Percentiles rank a stretch among this genome's conserved stretches.
These are phyloP conservation scores for Osedax fenrisi DNA, from an alignment of 2,888 invertebrate genomes.

Conservation along the genomic window DNA sequence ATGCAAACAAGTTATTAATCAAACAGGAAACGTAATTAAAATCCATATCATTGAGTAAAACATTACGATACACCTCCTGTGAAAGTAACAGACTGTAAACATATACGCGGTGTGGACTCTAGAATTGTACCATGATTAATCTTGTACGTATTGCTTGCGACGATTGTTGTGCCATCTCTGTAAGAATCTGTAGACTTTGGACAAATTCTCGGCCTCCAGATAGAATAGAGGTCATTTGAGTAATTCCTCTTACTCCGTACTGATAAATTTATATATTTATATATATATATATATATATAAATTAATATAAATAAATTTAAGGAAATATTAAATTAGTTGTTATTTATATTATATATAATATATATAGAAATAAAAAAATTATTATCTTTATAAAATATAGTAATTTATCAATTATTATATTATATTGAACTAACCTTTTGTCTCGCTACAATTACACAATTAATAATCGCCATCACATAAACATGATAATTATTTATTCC, in stretches of 20 bases:
- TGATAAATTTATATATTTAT: neutral
- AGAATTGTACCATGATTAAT: neutral
- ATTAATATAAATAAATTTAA: too few species aligned
- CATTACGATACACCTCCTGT: neutral
- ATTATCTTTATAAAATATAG: neutral
- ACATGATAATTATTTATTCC: neutral
- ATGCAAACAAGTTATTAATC: slow-evolving; percentile 38
- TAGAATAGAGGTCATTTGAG: neutral
- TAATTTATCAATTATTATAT: neutral
- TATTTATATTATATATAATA: too few species aligned
- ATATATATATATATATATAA: too few species aligned
- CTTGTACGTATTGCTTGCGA: neutral
- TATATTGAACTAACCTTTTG: neutral
- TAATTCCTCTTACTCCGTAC: neutral
- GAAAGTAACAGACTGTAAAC: too few species aligned
- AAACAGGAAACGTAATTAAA: slow-evolving; percentile 39
- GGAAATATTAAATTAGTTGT: too few species aligned
- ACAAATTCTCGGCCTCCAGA: neutral
- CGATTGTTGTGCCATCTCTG: neutral
- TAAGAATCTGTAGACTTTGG: neutral
- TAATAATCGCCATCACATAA: neutral
- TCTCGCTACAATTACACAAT: neutral
- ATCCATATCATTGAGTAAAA: slow-evolving; percentile 37
- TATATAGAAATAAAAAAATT: too few species aligned
- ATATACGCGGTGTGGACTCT: too few species aligned